phyloP scores from a whole-genome alignment of 92 coral and sea anemone genomes.

The Epizoanthus ramosus region DNA sequence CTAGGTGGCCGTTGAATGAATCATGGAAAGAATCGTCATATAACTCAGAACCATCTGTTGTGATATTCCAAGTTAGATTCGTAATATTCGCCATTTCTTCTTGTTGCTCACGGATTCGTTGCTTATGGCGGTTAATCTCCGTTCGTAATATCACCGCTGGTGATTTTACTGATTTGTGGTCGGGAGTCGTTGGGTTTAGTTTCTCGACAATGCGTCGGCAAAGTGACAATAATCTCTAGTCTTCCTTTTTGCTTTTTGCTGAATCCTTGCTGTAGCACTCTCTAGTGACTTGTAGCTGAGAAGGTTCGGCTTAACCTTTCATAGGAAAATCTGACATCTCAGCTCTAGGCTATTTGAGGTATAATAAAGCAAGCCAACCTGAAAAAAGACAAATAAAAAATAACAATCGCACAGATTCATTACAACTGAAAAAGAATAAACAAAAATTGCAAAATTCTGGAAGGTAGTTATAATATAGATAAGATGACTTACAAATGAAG shows the following conservation, averaged over 20 bases:
- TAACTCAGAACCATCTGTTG: background rate
- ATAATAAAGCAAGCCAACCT: conserved; percentile 13
- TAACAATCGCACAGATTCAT: conserved; percentile 3
- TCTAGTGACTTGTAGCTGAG: background rate
- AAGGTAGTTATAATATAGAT: background rate
- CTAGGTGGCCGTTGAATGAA: conserved; percentile 12
- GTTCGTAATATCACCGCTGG: background rate
- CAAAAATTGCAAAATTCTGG: background rate
- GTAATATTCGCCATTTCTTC: conserved; percentile 18
- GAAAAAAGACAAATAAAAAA: background rate
- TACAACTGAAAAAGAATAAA: background rate
- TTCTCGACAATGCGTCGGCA: background rate
- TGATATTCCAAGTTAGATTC: background rate
- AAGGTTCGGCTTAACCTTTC: background rate
- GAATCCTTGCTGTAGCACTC: background rate
- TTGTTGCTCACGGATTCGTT: background rate
- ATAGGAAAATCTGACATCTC: background rate
- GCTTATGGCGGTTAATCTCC: background rate
- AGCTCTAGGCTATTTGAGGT: conserved; percentile 15
- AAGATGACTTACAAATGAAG: conserved; percentile 14
- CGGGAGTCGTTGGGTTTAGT: background rate
- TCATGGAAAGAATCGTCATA: background rate
- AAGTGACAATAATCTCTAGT: background rate
- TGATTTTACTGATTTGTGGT: background rate
- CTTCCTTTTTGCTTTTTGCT: conserved; percentile 5